phyloP scores from a whole-genome alignment of 1,140 invertebrate species.

The Paraescarpia echinospica region DNA sequence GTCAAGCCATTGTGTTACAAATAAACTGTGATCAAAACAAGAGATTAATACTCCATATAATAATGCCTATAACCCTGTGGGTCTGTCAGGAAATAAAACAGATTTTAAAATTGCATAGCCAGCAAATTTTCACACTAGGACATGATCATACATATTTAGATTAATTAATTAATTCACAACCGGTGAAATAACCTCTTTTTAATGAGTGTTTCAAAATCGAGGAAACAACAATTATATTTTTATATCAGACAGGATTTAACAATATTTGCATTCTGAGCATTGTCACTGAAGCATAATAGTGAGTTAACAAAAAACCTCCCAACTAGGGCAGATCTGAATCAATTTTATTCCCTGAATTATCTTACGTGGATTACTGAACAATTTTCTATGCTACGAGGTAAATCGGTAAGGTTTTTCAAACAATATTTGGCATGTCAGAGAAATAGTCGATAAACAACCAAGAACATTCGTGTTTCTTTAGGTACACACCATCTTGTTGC shows the following conservation, averaged over 20 bases:
- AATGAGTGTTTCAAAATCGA: no score
- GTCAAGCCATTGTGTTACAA: background rate
- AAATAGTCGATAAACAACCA: background rate
- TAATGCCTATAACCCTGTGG: no score
- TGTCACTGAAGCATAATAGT: background rate
- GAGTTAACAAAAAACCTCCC: background rate
- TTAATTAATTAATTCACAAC: no score
- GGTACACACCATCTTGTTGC: background rate
- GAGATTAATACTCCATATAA: background rate
- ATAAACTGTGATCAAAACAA: background rate
- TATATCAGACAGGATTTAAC: background rate
- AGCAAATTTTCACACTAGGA: background rate
- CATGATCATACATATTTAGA: background rate
- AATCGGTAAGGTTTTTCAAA: background rate
- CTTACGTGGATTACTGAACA: background rate
- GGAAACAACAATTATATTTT: background rate
- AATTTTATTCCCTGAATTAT: background rate
- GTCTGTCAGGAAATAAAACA: background rate
- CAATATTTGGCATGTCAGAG: background rate
- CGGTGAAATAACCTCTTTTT: no score
- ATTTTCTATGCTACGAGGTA: background rate
- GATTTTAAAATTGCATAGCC: background rate
- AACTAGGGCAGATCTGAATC: background rate
- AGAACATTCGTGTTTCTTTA: background rate
- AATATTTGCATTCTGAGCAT: background rate